Base-by-base conservation (phyloP, 2,797 vertebrate species). In the Macroramphosus scolopax region DNA sequence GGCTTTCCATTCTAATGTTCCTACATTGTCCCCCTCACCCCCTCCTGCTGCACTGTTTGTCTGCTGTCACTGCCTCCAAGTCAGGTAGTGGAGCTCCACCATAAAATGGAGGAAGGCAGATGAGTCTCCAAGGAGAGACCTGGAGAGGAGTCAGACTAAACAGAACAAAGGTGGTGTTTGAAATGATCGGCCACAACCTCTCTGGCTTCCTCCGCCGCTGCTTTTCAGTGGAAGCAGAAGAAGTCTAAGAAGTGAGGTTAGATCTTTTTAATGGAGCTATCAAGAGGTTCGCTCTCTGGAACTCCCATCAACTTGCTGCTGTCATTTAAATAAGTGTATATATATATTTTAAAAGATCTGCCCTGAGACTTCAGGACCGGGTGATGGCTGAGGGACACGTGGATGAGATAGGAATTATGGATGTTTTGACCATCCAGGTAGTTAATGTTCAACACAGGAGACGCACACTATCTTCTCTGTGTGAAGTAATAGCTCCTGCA, bases 101-200 rank as follows among this genome's bases (percentile, higher is more conserved):
- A 93, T 94, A 97, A 97, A 96, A 97, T 97, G 94, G 95, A 95
- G 95, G 95, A 94, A 92, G 91, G 92, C 90, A 91, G 87, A 90
- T 88, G 88, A 89, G 88, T 87, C 86, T 90, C 87, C 74, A 77
- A 88, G 85, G 85, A 87, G 86, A 87, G 83, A 78, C 69, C 75
- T 73, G 77, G 77, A 87, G 84, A n/a, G n/a, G 77, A 87, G 84
- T 82, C 80, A 88, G 81, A 77, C 81, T 84, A 78, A 50, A 74
- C 78, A 75, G 85, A 90, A 89, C 89, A 89, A 90, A 88, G 89
- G 84, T 90, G n/a, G n/a, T 78, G 81, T 71, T 67, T 77, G 51
- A 38, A 39, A 61, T 48, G 45, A 59, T 68, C 63, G 50, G 50
- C 60, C 71, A 74, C 50, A 49, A 24, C 53, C 49, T 44, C 38